Evolutionary conservation across 2,888 invertebrate genomes (phyloP).

Genomic region (Nasonovia ribisnigri): DNA sequence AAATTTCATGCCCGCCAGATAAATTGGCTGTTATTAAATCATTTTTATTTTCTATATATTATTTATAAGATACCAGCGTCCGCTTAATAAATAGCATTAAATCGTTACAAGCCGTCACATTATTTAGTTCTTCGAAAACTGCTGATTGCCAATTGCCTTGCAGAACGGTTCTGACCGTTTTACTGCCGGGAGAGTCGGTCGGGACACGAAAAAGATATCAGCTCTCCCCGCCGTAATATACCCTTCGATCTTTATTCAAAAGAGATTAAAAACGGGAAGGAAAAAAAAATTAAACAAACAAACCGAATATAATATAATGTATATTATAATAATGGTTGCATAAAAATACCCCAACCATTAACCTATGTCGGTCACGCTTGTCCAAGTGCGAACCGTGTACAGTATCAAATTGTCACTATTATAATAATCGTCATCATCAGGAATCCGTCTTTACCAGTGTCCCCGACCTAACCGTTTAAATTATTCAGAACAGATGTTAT

Average conservation of each 20-base stretch:
- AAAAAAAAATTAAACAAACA: constrained; percentile 52
- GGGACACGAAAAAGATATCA: neutral
- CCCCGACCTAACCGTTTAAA: constrained; percentile 18
- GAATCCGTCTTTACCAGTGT: neutral
- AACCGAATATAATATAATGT: constrained; percentile 23
- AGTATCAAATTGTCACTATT: constrained; percentile 37
- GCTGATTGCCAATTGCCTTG: constrained; percentile 14
- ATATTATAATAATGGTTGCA: constrained; percentile 37
- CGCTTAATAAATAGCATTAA: neutral
- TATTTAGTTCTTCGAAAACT: neutral
- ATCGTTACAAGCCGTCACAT: neutral
- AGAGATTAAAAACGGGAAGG: constrained; percentile 55
- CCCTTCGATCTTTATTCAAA: constrained; percentile 52
- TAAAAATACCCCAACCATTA: constrained; percentile 53
- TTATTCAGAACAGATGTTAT: constrained; percentile 62
- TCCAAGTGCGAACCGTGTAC: constrained; percentile 35
- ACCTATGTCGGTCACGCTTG: constrained; percentile 63
- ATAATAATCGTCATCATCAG: constrained; percentile 17
- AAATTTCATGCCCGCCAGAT: constrained; percentile 10
- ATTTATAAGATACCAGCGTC: neutral
- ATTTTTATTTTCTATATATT: neutral
- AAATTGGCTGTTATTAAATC: constrained; percentile 36
- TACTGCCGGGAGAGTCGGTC: neutral
- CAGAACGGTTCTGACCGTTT: constrained; percentile 27
- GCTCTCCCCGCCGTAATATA: neutral